These are phyloP conservation scores for Sorex maritimensis DNA, from an alignment of 2,797 vertebrate species.

Conservation along the genomic window DNA sequence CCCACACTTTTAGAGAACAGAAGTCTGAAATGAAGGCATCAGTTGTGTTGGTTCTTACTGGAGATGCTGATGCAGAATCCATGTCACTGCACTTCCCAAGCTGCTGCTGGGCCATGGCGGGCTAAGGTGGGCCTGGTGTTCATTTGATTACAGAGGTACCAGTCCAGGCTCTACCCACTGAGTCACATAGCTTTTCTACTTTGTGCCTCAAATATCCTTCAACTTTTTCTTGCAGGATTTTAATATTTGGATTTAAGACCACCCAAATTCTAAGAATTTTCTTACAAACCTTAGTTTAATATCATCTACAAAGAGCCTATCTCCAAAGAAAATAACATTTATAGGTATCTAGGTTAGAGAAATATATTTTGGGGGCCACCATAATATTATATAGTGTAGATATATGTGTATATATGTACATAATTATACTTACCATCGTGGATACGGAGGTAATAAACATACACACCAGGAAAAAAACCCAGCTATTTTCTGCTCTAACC, in stretches of 20 bases:
- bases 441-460: background rate
- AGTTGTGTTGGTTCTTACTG: too few relatives aligned
- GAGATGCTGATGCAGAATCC: background rate
- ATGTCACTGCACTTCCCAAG: background rate
- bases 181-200: background rate
- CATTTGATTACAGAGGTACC: background rate
- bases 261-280: background rate
- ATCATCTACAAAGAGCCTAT: background rate
- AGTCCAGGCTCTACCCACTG: background rate
- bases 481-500: background rate
- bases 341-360: background rate
- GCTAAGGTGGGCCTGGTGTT: background rate
- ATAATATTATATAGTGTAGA: too few relatives aligned
- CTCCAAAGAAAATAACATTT: background rate
- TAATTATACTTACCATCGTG: background rate
- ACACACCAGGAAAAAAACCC: background rate
- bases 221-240: background rate
- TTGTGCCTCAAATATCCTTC: background rate
- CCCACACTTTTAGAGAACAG: background rate
- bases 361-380: background rate
- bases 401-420: background rate
- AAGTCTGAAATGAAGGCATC: background rate
- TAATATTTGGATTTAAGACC: background rate
- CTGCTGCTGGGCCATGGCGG: background rate
- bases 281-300: conserved; percentile 10